A percentile compares a stretch with the other conserved stretches of the same genome.
Evolutionary conservation across 2,797 vertebrate species (phyloP).

Genomic region (Neopelma chrysocephalum): DNA sequence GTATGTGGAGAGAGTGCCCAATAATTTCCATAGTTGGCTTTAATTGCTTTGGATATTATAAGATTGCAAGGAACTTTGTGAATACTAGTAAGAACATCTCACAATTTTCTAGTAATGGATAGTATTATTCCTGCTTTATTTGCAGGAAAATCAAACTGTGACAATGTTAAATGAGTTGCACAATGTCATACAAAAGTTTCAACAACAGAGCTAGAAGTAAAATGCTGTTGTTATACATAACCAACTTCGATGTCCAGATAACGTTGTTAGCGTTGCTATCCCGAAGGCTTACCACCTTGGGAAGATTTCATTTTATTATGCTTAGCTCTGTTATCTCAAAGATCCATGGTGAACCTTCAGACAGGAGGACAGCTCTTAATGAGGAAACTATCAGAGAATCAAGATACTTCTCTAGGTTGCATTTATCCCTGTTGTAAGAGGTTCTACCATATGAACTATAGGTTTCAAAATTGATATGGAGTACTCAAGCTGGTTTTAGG

Average conservation of each 20-base stretch:
- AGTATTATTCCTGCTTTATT: not conserved
- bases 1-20: not conserved
- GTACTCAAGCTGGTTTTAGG: not conserved
- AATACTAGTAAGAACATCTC: not conserved
- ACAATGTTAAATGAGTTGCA: not conserved
- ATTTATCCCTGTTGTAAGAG: not conserved
- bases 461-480: not conserved
- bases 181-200: not conserved
- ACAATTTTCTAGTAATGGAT: not conserved
- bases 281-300: not conserved
- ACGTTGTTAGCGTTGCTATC: not conserved
- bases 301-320: not conserved
- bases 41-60: not conserved
- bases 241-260: not conserved
- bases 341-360: not conserved
- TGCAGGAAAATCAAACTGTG: not conserved
- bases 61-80: not conserved
- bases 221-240: not conserved
- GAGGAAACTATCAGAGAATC: not conserved
- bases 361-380: not conserved
- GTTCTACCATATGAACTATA: not conserved
- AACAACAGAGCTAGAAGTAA: not conserved
- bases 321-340: not conserved
- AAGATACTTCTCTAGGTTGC: not conserved
- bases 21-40: not conserved